Base-by-base conservation (phyloP, 2,113 vertebrate species). In the Nycticebus coucang region DNA sequence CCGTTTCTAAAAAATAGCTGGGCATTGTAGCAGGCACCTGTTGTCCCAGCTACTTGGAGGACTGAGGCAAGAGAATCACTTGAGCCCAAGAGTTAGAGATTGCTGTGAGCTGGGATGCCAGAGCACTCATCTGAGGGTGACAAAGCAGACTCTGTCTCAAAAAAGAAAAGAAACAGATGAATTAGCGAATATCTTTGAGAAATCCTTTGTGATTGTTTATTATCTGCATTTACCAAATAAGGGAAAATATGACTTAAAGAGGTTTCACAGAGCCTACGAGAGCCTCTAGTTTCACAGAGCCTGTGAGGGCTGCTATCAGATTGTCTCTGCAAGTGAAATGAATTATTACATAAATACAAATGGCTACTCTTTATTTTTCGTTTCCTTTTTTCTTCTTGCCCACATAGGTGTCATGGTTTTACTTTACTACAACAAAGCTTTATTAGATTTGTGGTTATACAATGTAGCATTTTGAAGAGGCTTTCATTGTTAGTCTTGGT, bases 401-500 rank as follows among this genome's bases (percentile, higher is more conserved):
- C 22, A 82, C 69, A 87, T 30, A 41, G 45, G 33, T 78, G 68
- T 79, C 64, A 84, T 59, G 66, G 10, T 82, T 77, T 94, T 79
- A 53, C 57, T 82, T 66, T 62, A 75, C 41, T 35, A 35, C 24
- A 62, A 57, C 59, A 75, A 59, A 93, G 21, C 35, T 78, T 69
- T 30, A 3, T 86, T 0, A 0, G 26, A 21, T 30, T 82, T 83
- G 37, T 84, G 26, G 4, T 71, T 72, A 7, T 24, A 86, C 2
- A 37, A 0, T 57, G 1, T 30, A 95, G 24, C 9, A 1, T 66
- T 94, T 95, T 91, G 21, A 94, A 95, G 79, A 45, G 37, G 4
- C 15, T 90, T 95, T 72, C 10, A 10, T 93, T 97, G 92, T 92
- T 57, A 69, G 72, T 77, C 66, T 89, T 87, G 55, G 64, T 91